Conservation (phyloP, 2,797 vertebrate species). For the Novumbra hubbsi region DNA sequence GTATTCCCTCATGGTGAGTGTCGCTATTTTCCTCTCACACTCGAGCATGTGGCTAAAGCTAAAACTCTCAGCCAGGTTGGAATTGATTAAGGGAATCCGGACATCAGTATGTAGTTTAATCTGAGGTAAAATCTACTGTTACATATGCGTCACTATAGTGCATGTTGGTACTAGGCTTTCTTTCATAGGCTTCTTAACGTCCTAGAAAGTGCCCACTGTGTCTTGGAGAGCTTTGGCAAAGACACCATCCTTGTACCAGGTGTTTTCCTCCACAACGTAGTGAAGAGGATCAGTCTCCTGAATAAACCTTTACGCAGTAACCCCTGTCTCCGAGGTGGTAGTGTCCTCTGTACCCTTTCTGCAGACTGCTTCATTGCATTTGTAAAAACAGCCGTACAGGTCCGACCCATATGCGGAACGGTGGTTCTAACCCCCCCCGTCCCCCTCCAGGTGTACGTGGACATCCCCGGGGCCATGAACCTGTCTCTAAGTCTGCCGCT, state of each 20-base stretch:
- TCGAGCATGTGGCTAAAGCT: no score
- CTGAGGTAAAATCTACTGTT: not conserved
- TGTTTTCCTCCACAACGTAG: slow-evolving; percentile 54
- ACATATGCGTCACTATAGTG: not conserved
- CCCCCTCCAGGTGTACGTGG: slow-evolving; percentile 88
- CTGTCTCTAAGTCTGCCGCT: slow-evolving; percentile 94
- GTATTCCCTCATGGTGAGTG: slow-evolving; percentile 92
- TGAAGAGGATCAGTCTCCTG: slow-evolving; percentile 73
- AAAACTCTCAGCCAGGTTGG: not conserved
- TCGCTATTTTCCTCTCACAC: not conserved
- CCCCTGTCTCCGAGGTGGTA: slow-evolving; percentile 56
- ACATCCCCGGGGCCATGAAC: slow-evolving; percentile 98
- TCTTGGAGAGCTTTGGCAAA: slow-evolving; percentile 48
- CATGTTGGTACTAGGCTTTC: not conserved
- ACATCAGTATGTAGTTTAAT: not conserved
- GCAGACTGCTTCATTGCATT: slow-evolving; percentile 37
- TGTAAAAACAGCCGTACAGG: slow-evolving; percentile 26
- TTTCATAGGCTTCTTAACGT: slow-evolving; percentile 11
- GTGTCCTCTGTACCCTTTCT: slow-evolving; percentile 59
- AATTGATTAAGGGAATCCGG: not conserved
- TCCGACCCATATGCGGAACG: slow-evolving; percentile 48
- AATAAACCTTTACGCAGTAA: slow-evolving; percentile 56
- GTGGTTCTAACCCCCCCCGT: slow-evolving; percentile 16
- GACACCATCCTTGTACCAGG: slow-evolving; percentile 53
- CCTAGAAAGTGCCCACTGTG: slow-evolving; percentile 26